phyloP scores from a whole-genome alignment of 92 coral and sea anemone genomes.

The Anthopleura xanthogrammica region DNA sequence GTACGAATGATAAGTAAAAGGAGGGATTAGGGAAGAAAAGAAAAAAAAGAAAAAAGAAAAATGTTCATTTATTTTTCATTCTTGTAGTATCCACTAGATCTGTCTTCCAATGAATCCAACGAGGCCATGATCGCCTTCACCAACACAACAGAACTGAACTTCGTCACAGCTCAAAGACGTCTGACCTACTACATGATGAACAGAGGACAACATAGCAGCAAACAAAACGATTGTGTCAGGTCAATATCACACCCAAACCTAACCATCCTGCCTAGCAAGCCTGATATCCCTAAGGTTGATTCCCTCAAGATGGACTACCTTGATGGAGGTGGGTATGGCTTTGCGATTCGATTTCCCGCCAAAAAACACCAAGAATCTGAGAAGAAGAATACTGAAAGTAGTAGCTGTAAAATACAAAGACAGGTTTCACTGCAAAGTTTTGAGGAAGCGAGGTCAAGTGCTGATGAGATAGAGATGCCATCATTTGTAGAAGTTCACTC shows the following conservation, averaged over 20 bases:
- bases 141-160: slow-evolving; percentile 71
- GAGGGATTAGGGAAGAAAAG: no score
- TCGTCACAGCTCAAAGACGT: slow-evolving; percentile 82
- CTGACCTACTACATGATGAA: slow-evolving; percentile 86
- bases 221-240: not conserved
- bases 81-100: slow-evolving; percentile 8
- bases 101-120: not conserved
- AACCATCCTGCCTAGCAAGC: slow-evolving; percentile 24
- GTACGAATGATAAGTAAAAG: no score
- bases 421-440: slow-evolving; percentile 56
- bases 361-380: not conserved
- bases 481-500: slow-evolving; percentile 36
- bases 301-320: slow-evolving; percentile 76
- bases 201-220: slow-evolving; percentile 3
- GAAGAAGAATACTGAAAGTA: not conserved
- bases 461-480: slow-evolving; percentile 18
- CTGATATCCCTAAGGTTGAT: slow-evolving; percentile 53
- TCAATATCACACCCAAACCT: slow-evolving; percentile 27
- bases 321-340: slow-evolving; percentile 80
- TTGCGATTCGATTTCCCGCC: slow-evolving; percentile 78
- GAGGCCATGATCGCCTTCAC: slow-evolving; percentile 68
- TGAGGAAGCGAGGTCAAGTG: slow-evolving; percentile 56
- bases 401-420: not conserved
- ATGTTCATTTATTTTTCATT: not conserved
- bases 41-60: no score